A percentile compares a stretch with the other conserved stretches of the same genome.
Conservation (phyloP, 2,888 invertebrate species). For the Creontiades dilutus region DNA sequence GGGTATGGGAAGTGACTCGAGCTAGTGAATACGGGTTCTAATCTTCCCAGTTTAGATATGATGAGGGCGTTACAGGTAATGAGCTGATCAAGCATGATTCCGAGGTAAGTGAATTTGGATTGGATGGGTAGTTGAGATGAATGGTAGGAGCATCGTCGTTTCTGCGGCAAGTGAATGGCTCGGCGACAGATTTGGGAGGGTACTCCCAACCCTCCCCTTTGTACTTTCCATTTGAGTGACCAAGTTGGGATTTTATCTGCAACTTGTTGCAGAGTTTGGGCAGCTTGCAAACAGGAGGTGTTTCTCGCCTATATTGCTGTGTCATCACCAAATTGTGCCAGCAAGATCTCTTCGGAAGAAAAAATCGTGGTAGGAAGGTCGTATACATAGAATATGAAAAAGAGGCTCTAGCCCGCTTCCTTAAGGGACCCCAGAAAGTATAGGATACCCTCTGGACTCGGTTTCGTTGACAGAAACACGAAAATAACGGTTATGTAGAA, state of each 20-base stretch:
- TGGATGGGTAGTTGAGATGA: background rate
- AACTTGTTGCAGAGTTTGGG: background rate
- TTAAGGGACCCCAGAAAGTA: too few relatives aligned
- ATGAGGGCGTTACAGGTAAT: background rate
- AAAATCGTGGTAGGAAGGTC: background rate
- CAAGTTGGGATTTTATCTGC: background rate
- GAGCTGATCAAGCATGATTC: background rate
- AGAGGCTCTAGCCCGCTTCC: too few relatives aligned
- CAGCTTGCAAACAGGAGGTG: constrained; percentile 6
- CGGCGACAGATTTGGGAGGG: constrained; percentile 15
- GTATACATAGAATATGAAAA: too few relatives aligned
- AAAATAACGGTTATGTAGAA: too few relatives aligned
- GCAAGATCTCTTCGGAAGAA: background rate
- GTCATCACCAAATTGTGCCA: constrained; percentile 43
- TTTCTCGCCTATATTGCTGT: constrained; percentile 25
- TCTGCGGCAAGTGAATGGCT: constrained; percentile 33
- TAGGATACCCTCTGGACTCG: too few relatives aligned
- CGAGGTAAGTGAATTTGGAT: constrained; percentile 23
- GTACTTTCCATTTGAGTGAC: background rate
- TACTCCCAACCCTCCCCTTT: too few relatives aligned
- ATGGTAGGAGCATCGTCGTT: constrained; percentile 1
- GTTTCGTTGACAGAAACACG: too few relatives aligned
- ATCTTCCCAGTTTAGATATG: too few relatives aligned
- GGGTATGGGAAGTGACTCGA: background rate
- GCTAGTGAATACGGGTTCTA: background rate